A percentile compares a stretch with the other conserved stretches of the same genome.
Conservation (phyloP, 2,797 vertebrate genomes). For the Otolemur crassicaudatus region DNA sequence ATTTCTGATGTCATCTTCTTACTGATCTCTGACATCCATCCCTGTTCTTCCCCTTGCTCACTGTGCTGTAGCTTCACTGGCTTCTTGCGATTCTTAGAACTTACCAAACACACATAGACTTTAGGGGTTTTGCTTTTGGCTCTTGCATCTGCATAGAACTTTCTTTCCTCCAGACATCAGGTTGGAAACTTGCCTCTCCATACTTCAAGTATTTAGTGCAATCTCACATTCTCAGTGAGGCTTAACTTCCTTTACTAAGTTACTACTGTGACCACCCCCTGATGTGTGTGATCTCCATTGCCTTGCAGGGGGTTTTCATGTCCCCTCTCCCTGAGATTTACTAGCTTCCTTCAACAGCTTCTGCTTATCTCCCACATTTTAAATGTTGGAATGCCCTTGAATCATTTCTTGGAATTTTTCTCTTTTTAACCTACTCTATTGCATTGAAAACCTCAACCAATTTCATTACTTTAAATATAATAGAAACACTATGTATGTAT, state of each 20-base stretch:
- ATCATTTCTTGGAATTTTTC: neutral
- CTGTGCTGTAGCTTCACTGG: no score
- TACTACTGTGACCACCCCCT: neutral
- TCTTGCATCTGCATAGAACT: neutral
- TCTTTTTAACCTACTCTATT: neutral
- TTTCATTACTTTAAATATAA: neutral
- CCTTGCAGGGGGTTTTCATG: neutral
- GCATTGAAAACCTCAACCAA: neutral
- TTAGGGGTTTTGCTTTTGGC: neutral
- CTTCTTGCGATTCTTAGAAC: neutral
- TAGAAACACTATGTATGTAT: neutral
- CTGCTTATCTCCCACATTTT: neutral
- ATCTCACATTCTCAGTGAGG: neutral
- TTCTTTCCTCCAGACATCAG: neutral
- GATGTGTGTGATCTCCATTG: neutral
- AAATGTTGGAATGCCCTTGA: neutral
- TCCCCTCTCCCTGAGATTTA: rapidly evolving
- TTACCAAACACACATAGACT: neutral
- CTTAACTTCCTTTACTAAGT: neutral
- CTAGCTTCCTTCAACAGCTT: neutral
- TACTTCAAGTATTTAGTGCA: neutral
- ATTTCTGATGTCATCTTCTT: neutral
- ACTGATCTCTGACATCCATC: neutral
- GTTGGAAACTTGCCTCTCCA: rapidly evolving
- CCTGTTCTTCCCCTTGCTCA: neutral